phyloP scores from a whole-genome alignment of 2,888 invertebrate species.

The Diarsia rubi region DNA sequence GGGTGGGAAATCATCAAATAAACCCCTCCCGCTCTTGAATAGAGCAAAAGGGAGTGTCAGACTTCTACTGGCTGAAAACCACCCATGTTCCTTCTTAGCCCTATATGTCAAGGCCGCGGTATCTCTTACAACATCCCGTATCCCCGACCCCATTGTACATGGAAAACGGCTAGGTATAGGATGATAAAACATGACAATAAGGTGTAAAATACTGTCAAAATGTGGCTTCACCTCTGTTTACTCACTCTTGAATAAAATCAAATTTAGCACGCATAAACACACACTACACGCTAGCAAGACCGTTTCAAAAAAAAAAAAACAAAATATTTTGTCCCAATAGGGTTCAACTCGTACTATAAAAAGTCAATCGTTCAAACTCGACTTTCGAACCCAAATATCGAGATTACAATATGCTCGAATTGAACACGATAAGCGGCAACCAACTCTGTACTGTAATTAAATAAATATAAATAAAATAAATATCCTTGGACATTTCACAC shows the following conservation, averaged over 20 bases:
- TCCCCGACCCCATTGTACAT: too few relatives aligned
- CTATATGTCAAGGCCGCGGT: too few relatives aligned
- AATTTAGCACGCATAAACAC: not conserved
- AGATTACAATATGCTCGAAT: constrained; percentile 44
- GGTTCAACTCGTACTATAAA: not conserved
- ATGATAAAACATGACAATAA: not conserved
- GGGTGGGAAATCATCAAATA: too few relatives aligned
- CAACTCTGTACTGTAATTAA: constrained; percentile 23
- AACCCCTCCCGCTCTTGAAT: too few relatives aligned
- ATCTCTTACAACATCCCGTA: too few relatives aligned
- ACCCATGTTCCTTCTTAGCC: too few relatives aligned
- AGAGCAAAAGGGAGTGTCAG: too few relatives aligned
- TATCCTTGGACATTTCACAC: too few relatives aligned
- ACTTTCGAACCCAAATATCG: constrained; percentile 8
- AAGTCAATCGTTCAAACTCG: constrained; percentile 8
- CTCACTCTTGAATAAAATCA: not conserved
- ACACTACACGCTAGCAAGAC: not conserved
- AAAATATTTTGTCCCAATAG: constrained; percentile 1
- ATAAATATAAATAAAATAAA: too few relatives aligned
- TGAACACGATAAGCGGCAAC: constrained; percentile 24
- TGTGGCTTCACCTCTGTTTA: not conserved
- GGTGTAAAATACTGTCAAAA: not conserved
- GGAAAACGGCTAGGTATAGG: too few relatives aligned
- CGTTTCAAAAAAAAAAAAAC: constrained; percentile 1
- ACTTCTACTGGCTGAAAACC: too few relatives aligned